These are phyloP conservation scores for Scomber colias DNA, from an alignment of 2,113 vertebrate species.

Conservation along the genomic window DNA sequence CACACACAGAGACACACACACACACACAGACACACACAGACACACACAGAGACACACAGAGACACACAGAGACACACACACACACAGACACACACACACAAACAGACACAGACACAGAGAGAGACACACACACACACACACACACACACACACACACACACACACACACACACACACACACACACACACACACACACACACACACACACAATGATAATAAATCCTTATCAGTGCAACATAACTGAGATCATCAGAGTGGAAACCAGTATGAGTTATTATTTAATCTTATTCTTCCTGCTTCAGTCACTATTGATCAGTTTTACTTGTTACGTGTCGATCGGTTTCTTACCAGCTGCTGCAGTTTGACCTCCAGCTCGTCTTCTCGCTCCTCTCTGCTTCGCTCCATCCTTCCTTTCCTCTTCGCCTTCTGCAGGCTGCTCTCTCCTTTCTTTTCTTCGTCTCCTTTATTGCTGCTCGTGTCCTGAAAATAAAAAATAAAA, in stretches of 20 bases:
- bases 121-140: no score
- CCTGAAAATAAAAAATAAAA: conserved; percentile 11
- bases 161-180: no score
- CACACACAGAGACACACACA: neutral
- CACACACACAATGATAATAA: no score
- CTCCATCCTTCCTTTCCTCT: conserved; percentile 74
- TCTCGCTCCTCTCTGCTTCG: conserved; percentile 50
- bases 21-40: neutral
- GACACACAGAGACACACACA: neutral
- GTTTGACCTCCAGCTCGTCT: conserved; percentile 52
- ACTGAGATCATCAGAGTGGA: no score
- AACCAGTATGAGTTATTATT: no score
- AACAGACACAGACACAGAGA: neutral
- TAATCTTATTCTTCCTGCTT: no score
- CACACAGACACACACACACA: neutral
- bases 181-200: no score
- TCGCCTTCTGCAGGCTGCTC: conserved; percentile 59
- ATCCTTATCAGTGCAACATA: no score
- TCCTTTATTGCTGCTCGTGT: neutral
- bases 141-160: no score
- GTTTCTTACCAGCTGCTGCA: conserved; percentile 66
- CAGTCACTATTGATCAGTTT: neutral
- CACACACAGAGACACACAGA: neutral
- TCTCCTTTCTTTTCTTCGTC: conserved; percentile 36
- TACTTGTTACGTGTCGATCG: no score